phyloP scores from a whole-genome alignment of 1,140 invertebrate genomes.

The Lycorma delicatula region DNA sequence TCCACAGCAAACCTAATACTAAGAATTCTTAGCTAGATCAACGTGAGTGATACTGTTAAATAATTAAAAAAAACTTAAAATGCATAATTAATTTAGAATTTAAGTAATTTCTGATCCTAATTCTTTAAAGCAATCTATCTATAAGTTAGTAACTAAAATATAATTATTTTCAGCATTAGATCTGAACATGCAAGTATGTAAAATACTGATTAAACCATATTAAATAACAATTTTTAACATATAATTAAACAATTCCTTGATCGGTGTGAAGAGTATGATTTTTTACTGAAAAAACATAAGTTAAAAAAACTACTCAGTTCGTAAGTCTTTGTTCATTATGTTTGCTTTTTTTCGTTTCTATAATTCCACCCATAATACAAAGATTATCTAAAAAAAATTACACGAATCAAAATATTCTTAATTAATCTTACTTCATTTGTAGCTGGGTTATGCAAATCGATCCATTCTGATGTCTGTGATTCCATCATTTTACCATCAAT shows the following conservation, averaged over 20 bases:
- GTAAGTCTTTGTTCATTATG: background rate
- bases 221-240: too few species aligned
- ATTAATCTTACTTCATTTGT: conserved; percentile 69
- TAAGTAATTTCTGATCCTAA: too few species aligned
- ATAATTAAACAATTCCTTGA: background rate
- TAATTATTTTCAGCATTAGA: too few species aligned
- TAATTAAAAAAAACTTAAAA: too few species aligned
- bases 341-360: background rate
- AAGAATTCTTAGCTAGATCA: too few species aligned
- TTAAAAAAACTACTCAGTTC: background rate
- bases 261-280: background rate
- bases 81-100: too few species aligned
- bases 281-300: background rate
- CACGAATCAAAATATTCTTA: conserved; percentile 28
- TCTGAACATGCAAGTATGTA: too few species aligned
- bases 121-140: too few species aligned
- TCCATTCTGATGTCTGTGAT: conserved; percentile 85
- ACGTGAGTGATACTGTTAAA: too few species aligned
- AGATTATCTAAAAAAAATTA: conserved; percentile 9
- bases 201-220: too few species aligned
- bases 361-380: background rate
- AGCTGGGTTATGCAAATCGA: conserved; percentile 90
- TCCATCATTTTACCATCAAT: conserved; percentile 94
- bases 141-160: too few species aligned
- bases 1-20: too few species aligned